Evolutionary conservation across 1,140 invertebrate genomes (phyloP).

Genomic region (Belonocnema kinseyi): DNA sequence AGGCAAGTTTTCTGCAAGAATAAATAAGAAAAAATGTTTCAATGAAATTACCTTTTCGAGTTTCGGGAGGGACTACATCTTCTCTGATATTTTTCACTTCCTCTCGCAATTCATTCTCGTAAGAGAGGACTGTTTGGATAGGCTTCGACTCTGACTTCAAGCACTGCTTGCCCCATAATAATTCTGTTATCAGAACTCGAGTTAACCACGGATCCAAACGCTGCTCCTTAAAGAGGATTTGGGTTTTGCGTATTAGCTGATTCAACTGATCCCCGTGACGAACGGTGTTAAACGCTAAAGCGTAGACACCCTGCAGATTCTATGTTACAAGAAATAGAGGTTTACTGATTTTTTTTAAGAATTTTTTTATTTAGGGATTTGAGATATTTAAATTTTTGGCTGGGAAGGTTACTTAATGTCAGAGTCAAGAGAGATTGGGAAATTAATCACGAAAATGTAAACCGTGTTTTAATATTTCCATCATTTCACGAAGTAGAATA

Average conservation of each 20-base stretch:
- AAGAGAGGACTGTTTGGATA: constrained; percentile 80
- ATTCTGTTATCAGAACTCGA: constrained; percentile 86
- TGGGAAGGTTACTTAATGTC: constrained; percentile 31
- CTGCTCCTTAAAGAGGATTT: constrained; percentile 81
- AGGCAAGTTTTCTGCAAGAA: constrained; percentile 44
- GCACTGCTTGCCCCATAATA: constrained; percentile 87
- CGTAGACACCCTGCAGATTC: constrained; percentile 74
- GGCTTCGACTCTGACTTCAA: constrained; percentile 83
- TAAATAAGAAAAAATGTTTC: constrained; percentile 61
- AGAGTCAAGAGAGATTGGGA: constrained; percentile 7
- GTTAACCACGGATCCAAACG: constrained; percentile 83
- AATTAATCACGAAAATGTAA: constrained; percentile 24
- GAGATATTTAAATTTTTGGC: not conserved
- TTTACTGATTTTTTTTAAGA: constrained; percentile 15
- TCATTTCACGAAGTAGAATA: not conserved
- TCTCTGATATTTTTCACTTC: constrained; percentile 57
- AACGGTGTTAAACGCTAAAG: constrained; percentile 84
- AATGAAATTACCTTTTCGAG: constrained; percentile 67
- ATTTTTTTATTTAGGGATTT: constrained; percentile 36
- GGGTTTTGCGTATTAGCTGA: constrained; percentile 79
- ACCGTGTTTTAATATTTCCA: not conserved
- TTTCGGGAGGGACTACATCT: constrained; percentile 42
- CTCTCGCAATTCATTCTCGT: constrained; percentile 78
- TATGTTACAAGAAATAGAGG: constrained; percentile 44
- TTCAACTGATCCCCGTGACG: constrained; percentile 81